These are phyloP conservation scores for Achroia grisella DNA, from an alignment of 1,140 invertebrate genomes.

Conservation along the genomic window DNA sequence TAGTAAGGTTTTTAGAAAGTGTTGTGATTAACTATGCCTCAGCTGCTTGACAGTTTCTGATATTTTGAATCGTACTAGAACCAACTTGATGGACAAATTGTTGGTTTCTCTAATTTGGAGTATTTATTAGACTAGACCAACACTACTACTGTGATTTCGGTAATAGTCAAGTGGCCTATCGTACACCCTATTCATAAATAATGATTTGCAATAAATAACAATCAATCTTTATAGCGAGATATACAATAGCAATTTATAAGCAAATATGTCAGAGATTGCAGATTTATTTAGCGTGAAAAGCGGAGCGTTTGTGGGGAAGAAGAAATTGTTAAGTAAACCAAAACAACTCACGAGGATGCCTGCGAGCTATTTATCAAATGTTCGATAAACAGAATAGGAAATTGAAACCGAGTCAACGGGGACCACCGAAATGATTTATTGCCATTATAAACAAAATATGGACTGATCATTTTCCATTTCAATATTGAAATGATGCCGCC, in stretches of 20 bases:
- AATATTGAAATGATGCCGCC: conserved; percentile 44
- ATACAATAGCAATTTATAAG: conserved; percentile 60
- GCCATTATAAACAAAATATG: conserved; percentile 64
- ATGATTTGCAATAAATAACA: conserved; percentile 33
- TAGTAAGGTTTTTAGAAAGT: too few relatives aligned
- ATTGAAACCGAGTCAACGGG: conserved; percentile 66
- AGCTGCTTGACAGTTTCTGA: too few relatives aligned
- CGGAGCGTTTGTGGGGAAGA: conserved; percentile 29
- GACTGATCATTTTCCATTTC: conserved; percentile 64
- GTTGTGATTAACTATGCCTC: too few relatives aligned
- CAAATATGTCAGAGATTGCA: conserved; percentile 54
- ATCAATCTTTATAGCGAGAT: conserved; percentile 40
- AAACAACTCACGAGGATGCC: conserved; percentile 37
- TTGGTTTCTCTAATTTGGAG: too few relatives aligned
- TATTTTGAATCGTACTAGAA: too few relatives aligned
- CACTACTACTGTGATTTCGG: too few relatives aligned
- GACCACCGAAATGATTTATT: conserved; percentile 64
- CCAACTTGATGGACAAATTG: too few relatives aligned
- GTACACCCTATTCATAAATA: conserved; percentile 3
- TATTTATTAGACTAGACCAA: too few relatives aligned
- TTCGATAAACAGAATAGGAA: conserved; percentile 67
- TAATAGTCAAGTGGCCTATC: too few relatives aligned
- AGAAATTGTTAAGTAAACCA: conserved; percentile 36
- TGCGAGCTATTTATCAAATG: conserved; percentile 64
- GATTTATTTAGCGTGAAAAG: conserved; percentile 63